phyloP scores from a whole-genome alignment of 2,113 vertebrate species.

The Crotalus viridis region DNA sequence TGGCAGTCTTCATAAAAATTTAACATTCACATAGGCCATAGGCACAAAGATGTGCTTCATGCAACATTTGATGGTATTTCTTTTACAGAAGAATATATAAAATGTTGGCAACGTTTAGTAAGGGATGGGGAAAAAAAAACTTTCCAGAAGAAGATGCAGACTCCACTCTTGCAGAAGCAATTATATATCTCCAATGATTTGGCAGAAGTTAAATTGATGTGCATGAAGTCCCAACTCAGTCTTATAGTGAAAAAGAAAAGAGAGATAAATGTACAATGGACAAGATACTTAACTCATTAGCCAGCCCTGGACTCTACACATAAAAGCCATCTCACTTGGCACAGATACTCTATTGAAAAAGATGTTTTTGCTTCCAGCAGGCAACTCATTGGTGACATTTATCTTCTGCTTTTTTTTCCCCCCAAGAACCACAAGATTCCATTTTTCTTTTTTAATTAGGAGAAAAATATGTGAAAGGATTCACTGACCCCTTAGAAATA shows the following conservation, averaged over 20 bases:
- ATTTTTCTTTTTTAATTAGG: slow-evolving; percentile 35
- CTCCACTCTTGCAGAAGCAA: neutral
- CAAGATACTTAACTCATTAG: neutral
- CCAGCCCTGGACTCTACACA: neutral
- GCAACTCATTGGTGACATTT: neutral
- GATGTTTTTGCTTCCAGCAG: neutral
- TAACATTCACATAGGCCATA: neutral
- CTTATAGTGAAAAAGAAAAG: neutral
- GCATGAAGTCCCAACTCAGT: neutral
- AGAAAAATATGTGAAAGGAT: slow-evolving; percentile 26
- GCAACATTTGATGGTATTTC: neutral
- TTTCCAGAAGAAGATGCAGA: no score
- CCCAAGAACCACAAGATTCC: neutral
- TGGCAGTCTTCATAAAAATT: neutral
- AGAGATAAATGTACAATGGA: slow-evolving; percentile 1
- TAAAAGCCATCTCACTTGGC: neutral
- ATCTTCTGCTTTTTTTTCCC: neutral
- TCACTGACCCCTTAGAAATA: slow-evolving; percentile 19
- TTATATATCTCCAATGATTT: neutral
- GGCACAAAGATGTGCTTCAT: neutral
- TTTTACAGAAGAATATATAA: neutral
- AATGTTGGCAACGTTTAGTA: neutral
- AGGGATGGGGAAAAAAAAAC: neutral
- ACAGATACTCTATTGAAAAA: neutral
- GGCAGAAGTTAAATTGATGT: neutral